phyloP scores from a whole-genome alignment of 1,140 invertebrate genomes.

The Argopecten irradians region DNA sequence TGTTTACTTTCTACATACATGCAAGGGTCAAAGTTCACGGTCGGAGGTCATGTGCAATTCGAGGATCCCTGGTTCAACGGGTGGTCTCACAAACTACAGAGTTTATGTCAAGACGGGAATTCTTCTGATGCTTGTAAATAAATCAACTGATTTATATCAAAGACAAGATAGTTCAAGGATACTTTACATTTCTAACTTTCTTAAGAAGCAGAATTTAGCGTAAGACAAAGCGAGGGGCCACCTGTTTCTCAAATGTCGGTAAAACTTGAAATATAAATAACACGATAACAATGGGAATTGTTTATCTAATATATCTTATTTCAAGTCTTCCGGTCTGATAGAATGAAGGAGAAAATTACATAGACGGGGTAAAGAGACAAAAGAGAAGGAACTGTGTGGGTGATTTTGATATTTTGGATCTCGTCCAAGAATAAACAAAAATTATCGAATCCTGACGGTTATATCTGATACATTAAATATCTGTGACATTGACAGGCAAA shows the following conservation, averaged over 20 bases:
- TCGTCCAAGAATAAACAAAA: background rate
- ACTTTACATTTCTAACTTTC: slow-evolving; percentile 4
- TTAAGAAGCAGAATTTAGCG: background rate
- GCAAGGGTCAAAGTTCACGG: background rate
- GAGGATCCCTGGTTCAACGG: background rate
- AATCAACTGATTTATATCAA: slow-evolving; percentile 8
- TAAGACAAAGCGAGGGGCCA: slow-evolving; percentile 3
- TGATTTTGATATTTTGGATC: background rate
- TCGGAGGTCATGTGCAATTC: background rate
- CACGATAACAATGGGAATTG: background rate
- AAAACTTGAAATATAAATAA: background rate
- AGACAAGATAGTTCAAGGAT: background rate
- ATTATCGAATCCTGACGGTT: background rate
- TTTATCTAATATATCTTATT: background rate
- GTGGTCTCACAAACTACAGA: background rate
- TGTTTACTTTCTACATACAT: background rate
- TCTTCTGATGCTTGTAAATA: background rate
- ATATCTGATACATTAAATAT: background rate
- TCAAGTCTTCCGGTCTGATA: background rate
- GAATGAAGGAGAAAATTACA: background rate
- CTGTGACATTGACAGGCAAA: no score
- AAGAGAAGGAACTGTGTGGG: background rate
- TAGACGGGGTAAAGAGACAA: no score
- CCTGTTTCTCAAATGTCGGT: background rate
- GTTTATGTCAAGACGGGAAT: background rate